phyloP scores from a whole-genome alignment of 1,140 invertebrate species.

The Drosophila pachea region DNA sequence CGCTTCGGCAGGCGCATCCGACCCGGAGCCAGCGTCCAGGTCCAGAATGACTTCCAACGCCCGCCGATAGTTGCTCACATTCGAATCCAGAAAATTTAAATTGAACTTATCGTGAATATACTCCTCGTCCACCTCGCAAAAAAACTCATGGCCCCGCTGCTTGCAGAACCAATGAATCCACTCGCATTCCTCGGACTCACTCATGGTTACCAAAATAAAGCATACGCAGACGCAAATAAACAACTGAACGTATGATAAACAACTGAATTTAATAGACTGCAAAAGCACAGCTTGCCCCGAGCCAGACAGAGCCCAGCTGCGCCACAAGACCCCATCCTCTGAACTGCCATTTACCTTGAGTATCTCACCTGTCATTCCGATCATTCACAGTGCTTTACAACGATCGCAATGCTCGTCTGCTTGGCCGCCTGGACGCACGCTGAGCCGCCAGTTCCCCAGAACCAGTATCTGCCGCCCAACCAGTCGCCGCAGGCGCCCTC shows the following conservation, averaged over 20 bases:
- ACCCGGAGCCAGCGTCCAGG: constrained; percentile 89
- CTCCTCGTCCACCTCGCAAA: constrained; percentile 63
- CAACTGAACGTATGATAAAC: background rate
- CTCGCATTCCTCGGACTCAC: constrained; percentile 56
- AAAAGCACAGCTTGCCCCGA: background rate
- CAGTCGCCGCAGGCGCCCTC: constrained; percentile 70
- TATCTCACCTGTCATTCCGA: background rate
- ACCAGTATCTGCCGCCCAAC: constrained; percentile 81
- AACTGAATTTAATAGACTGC: constrained; percentile 9
- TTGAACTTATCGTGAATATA: constrained; percentile 71
- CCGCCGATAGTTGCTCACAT: constrained; percentile 62
- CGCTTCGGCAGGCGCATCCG: constrained; percentile 98
- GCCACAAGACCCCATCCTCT: background rate
- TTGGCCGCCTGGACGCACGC: constrained; percentile 68
- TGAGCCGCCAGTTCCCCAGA: constrained; percentile 80
- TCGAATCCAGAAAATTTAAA: constrained; percentile 57
- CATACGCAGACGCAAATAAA: background rate
- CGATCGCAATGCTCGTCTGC: constrained; percentile 73
- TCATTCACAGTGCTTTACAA: constrained; percentile 66
- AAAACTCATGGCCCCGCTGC: constrained; percentile 69
- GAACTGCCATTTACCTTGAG: background rate
- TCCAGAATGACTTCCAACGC: constrained; percentile 64
- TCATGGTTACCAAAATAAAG: constrained; percentile 35
- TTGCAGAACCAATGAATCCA: constrained; percentile 70
- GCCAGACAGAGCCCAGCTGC: too few species aligned